These are phyloP conservation scores for Eugnorisma glareosa DNA, from an alignment of 2,888 invertebrate genomes.

Conservation along the genomic window DNA sequence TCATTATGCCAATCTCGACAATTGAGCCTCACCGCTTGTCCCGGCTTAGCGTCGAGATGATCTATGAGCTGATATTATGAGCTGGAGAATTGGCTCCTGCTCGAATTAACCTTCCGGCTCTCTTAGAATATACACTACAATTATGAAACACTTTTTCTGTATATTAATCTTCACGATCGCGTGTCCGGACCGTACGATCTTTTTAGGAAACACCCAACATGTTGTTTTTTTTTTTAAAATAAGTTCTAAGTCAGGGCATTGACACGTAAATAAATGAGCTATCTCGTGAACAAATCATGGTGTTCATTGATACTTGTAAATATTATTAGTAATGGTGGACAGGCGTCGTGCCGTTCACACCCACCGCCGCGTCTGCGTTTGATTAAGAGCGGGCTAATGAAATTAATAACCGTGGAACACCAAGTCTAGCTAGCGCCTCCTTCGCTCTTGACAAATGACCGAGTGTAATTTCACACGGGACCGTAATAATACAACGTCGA, in stretches of 20 bases:
- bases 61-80: slow-evolving; percentile 84
- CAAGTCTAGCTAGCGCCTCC: slow-evolving; percentile 82
- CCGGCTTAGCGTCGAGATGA: slow-evolving; percentile 77
- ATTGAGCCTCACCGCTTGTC: slow-evolving; percentile 79
- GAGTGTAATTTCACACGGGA: slow-evolving; percentile 89
- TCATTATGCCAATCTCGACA: slow-evolving; percentile 88
- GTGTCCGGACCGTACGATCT: slow-evolving; percentile 42
- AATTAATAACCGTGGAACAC: slow-evolving; percentile 87
- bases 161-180: slow-evolving; percentile 50
- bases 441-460: slow-evolving; percentile 87
- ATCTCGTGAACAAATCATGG: slow-evolving; percentile 62
- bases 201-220: slow-evolving; percentile 51
- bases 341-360: slow-evolving; percentile 76
- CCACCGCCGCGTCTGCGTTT: slow-evolving; percentile 78
- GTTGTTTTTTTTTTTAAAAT: slow-evolving; percentile 47
- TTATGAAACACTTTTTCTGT: slow-evolving; percentile 61
- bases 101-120: slow-evolving; percentile 71
- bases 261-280: slow-evolving; percentile 67
- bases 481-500: slow-evolving; percentile 79
- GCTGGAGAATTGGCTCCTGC: slow-evolving; percentile 79
- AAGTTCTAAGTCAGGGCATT: slow-evolving; percentile 47
- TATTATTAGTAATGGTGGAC: slow-evolving; percentile 74
- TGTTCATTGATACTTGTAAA: slow-evolving; percentile 74
- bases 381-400: slow-evolving; percentile 88
- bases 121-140: slow-evolving; percentile 61